phyloP scores from a whole-genome alignment of 2,797 vertebrate genomes.

The Ceyx erithaca region DNA sequence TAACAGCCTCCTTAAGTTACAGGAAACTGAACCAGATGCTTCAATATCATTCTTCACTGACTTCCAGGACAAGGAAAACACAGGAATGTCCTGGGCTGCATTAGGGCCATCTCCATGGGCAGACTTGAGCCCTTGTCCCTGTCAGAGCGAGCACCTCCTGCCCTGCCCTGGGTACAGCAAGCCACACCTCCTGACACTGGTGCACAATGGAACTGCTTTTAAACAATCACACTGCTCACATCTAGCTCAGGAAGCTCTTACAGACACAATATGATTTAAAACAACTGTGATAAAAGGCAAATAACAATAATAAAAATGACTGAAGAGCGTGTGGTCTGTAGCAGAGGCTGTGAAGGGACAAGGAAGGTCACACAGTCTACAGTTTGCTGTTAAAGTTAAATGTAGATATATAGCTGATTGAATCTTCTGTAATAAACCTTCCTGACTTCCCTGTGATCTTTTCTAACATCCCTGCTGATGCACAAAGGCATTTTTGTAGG shows the following conservation, averaged over 20 bases:
- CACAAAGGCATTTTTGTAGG: background rate
- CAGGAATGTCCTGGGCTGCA: background rate
- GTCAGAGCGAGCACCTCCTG: background rate
- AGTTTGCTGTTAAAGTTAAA: background rate
- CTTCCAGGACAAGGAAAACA: background rate
- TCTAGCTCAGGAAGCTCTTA: background rate
- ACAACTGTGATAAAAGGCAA: background rate
- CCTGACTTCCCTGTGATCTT: background rate
- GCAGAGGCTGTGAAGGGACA: background rate
- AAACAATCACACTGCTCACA: background rate
- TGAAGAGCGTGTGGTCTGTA: background rate
- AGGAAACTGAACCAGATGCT: background rate
- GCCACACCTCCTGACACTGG: background rate
- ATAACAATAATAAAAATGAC: background rate
- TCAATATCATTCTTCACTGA: background rate
- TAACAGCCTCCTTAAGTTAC: background rate
- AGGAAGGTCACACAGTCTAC: background rate
- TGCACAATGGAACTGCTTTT: background rate
- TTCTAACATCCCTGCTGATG: background rate
- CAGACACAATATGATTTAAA: background rate
- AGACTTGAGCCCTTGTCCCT: background rate
- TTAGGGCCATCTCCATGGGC: background rate
- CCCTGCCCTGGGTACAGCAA: background rate
- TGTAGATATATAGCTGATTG: background rate
- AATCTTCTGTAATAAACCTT: background rate